Base-by-base conservation (phyloP, 2,113 vertebrate genomes). In the Macroglossus sobrinus region DNA sequence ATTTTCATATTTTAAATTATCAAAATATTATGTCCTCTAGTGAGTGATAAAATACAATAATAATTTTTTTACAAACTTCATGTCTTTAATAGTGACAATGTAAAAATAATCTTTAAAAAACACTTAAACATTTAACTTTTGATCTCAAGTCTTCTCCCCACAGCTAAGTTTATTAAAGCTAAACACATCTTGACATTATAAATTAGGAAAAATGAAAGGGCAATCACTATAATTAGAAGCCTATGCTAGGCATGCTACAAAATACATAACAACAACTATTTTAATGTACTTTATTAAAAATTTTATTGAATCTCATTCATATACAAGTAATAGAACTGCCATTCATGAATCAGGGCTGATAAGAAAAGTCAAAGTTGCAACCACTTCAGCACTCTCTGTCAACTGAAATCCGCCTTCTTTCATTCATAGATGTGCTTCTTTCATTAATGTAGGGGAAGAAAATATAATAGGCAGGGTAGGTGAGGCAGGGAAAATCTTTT, bases 341-440 rank as follows among this genome's bases (percentile, higher is more conserved):
- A 98, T 94, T 98, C 94, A 96, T 91, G 96, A 98, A 98, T 96
- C 97, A 93, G 93, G 96, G 91, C 97, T 98, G 97, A 98, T 95
- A 96, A 93, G 89, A 4, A 95, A 97, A 95, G 81, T 95, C 91
- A 97, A 93, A 96, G 95, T 96, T 96, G 69, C 69, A 94, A 95
- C 86, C 92, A 75, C 59, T 88, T 93, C 45, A 69, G 40, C 22
- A 79, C 18, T 40, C 89, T 87, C 47, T 74, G 14, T 63, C 55
- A 28, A 64, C 24, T 40, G 38, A 88, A 76, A 96, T 82, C 24
- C 93, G 92, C 64, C 53, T 94, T 89, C 63, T 26, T 24, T 94
- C 80, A 76, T 43, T 92, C 0, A 0, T 18, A 66, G 10, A 33
- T 33, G 4, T 3, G 28, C 14, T 85, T 80, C n/a, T 61, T 80